Base-by-base conservation (phyloP, 1,140 invertebrate genomes). In the Agrypnia vestita region DNA sequence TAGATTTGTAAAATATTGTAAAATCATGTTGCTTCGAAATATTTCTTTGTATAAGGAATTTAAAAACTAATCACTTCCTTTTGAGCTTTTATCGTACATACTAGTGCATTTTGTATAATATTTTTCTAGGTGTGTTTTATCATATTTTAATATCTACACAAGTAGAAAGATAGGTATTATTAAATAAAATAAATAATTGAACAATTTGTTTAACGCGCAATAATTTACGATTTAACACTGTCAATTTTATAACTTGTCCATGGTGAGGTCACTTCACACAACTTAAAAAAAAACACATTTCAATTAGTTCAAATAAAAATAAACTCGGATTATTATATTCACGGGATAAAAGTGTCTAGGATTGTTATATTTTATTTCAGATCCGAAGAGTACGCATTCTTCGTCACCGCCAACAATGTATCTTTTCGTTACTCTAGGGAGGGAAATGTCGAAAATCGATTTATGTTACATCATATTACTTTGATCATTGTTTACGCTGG, bases 181-280 rank as follows among this genome's bases (percentile, higher is more conserved):
- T 76, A 75, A 49, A 78, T 75, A 49, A 64, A 77, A 35, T 35
- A 35, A 35, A 35, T 35, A 35, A 35, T 6, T 35, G 25, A 35
- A 35, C 25, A 35, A 35, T 35, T 35, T 35, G 6, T 35, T 35
- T 35, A 35, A 35, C 25, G 25, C 1, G 25, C n/a, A 73, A 82
- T 64, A 72, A n/a, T 51, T 46, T 64, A 81, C 73, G 51, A 72
- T 82, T 79, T 55, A 82, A 80, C 76, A 80, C 67, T 80, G 81
- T 80, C 81, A 82, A 82, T 82, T 82, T 82, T 74, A 80, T 82
- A 82, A 82, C 55, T 51, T 77, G 81, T 82, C 81, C 49, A 61
- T 77, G 12, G 49, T 71, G 53, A 59, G 53, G 56, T 74, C 80
- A 81, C 80, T 78, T 78, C 80, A 82, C 72, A 59, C 59, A 43